Base-by-base conservation (phyloP, 2,888 invertebrate genomes). In the Prionchulus punctatus region DNA sequence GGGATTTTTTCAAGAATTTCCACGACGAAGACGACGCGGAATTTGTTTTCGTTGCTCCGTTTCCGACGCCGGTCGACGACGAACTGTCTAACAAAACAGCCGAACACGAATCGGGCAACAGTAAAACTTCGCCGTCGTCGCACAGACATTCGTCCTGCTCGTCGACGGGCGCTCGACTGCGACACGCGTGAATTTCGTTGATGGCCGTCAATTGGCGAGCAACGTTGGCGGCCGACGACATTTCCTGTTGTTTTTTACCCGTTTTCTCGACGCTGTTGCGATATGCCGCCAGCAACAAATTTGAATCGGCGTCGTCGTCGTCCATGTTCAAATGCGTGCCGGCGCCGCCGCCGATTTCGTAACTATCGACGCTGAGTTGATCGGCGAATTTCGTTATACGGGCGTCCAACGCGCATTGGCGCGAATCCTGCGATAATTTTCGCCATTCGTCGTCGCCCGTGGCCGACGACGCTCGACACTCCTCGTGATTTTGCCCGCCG, bases 91-190 rank as follows among this genome's bases (percentile, higher is more conserved):
- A 18, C 18, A 12, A 18, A 18, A 36, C 36, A 18, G 18, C 18
- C 12, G 31, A 53, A 1, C 52, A 30, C 7, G 52, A 52, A 27
- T 43, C 23, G 2, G 53, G 43, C 47, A 56, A 28, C 45, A 56
- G 30, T 48, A 56, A 23, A 53, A 56, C 52, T 28, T 56, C 56
- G 2, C 43, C 56, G 26, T 56, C 53, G 25, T 23, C 47, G 36
- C 36, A 36, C 36, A 12, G 36, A 36, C 36, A 36, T 36, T 36
- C 36, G 18, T 36, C 36, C 36, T 18, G 36, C 7, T 36, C n/a
- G n/a, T n/a, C n/a, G n/a, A n/a, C n/a, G n/a, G n/a, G n/a, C n/a
- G n/a, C n/a, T n/a, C n/a, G n/a, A n/a, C n/a, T n/a, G n/a, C n/a
- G n/a, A n/a, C n/a, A n/a, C n/a, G n/a, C n/a, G n/a, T n/a, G n/a